These are phyloP conservation scores for Strigamia transsilvanica DNA, from an alignment of 2,888 invertebrate species.

Conservation along the genomic window DNA sequence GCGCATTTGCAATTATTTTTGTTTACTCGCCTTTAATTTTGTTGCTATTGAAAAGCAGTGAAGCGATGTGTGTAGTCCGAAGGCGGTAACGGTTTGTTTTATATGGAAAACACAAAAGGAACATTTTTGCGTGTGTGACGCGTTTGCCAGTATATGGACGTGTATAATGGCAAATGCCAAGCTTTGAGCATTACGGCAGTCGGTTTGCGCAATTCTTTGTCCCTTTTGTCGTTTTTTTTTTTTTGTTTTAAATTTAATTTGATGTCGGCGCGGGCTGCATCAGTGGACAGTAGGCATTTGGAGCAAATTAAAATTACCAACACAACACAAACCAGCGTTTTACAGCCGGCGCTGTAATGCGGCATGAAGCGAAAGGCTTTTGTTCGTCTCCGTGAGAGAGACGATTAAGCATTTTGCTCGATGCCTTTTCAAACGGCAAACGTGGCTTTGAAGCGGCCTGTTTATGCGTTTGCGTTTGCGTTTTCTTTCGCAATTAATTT, in stretches of 20 bases:
- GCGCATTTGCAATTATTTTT: constrained; percentile 9
- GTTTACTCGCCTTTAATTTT: not conserved
- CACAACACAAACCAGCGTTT: not conserved
- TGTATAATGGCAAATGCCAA: not conserved
- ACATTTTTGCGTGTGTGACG: constrained; percentile 10
- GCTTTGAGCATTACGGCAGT: not conserved
- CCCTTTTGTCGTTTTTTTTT: not conserved
- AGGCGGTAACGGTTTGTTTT: constrained; percentile 9
- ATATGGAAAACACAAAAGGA: not conserved
- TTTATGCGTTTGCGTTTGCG: not conserved
- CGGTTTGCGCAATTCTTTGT: not conserved
- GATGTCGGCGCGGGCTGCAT: not conserved
- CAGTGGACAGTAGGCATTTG: constrained; percentile 14
- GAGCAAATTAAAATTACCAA: not conserved
- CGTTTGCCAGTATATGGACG: not conserved
- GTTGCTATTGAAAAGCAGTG: constrained; percentile 13
- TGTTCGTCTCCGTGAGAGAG: not conserved
- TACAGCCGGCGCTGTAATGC: not conserved
- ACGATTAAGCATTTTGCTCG: not conserved
- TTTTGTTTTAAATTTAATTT: not conserved
- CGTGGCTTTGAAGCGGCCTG: not conserved
- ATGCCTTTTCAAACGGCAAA: not conserved
- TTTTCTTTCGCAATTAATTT: not conserved
- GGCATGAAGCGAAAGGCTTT: constrained; percentile 20
- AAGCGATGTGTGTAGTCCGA: constrained; percentile 7